Conservation (phyloP, 2,797 vertebrate genomes). For the Xenentodon cancila region DNA sequence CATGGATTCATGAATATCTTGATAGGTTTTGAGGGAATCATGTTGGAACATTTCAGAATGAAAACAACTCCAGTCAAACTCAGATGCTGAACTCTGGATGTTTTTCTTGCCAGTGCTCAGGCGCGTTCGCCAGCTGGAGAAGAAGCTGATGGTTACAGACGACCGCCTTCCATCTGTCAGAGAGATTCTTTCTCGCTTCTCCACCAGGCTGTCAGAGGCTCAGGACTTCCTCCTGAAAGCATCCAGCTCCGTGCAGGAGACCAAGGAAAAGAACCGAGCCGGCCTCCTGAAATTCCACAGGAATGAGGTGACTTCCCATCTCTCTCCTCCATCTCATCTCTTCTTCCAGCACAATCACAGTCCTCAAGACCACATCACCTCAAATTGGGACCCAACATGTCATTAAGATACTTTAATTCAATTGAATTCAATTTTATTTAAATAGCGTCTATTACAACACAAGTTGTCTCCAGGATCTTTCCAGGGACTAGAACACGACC, state of each 20-base stretch:
- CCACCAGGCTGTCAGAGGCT: slow-evolving; percentile 81
- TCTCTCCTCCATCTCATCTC: not conserved
- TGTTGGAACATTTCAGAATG: too few species aligned
- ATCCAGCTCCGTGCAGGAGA: slow-evolving; percentile 70
- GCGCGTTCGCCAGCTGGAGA: slow-evolving; percentile 79
- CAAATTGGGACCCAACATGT: too few species aligned
- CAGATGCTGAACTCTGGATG: not conserved
- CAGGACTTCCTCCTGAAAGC: slow-evolving; percentile 82
- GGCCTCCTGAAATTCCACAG: slow-evolving; percentile 82
- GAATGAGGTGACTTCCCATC: slow-evolving; percentile 81
- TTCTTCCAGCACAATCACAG: too few species aligned
- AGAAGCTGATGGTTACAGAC: slow-evolving; percentile 83
- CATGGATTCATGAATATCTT: too few species aligned
- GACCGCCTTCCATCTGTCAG: slow-evolving; percentile 81
- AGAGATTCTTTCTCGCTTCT: slow-evolving; percentile 83
- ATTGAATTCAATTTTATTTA: too few species aligned
- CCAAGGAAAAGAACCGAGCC: slow-evolving; percentile 81
- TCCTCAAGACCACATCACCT: too few species aligned
- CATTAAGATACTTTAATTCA: too few species aligned
- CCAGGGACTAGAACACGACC: too few species aligned
- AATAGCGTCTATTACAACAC: too few species aligned
- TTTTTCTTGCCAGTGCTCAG: slow-evolving; percentile 67
- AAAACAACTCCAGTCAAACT: too few species aligned
- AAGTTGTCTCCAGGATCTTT: too few species aligned
- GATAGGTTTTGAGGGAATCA: too few species aligned